A percentile compares a stretch with the other conserved stretches of the same genome.
phyloP scores from a whole-genome alignment of 2,113 vertebrate genomes.

The Agapornis roseicollis region DNA sequence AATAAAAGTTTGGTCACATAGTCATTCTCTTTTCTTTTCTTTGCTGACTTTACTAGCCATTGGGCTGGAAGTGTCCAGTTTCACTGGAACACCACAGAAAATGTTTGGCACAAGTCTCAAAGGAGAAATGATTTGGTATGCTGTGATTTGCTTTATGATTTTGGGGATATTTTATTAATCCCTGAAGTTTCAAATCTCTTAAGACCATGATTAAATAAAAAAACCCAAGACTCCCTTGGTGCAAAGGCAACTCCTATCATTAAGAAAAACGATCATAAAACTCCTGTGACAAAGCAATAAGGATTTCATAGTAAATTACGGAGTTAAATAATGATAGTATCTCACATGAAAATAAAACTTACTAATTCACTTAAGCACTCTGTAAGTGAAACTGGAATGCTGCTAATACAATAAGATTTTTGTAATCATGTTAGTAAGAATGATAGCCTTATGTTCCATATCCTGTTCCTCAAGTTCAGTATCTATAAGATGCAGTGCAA shows the following conservation, averaged over 20 bases:
- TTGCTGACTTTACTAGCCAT: conserved; percentile 62
- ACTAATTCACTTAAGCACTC: conserved; percentile 8
- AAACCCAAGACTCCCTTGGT: background rate
- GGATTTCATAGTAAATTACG: conserved; percentile 31
- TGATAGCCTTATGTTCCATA: conserved; percentile 11
- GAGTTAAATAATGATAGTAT: conserved; percentile 1
- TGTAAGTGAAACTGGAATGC: conserved; percentile 37
- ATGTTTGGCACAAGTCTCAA: conserved; percentile 23
- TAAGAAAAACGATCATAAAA: background rate
- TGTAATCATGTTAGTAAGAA: conserved; percentile 45
- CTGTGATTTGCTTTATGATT: conserved; percentile 56
- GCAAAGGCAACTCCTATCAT: background rate
- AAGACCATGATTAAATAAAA: conserved; percentile 43
- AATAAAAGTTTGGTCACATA: conserved; percentile 38
- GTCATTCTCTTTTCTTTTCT: conserved; percentile 32
- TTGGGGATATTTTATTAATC: conserved; percentile 49
- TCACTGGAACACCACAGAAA: conserved; percentile 54
- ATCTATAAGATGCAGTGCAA: background rate
- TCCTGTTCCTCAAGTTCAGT: background rate
- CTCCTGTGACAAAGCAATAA: background rate
- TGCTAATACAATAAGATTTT: conserved; percentile 22
- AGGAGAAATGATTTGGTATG: conserved; percentile 45
- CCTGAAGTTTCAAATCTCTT: conserved; percentile 53
- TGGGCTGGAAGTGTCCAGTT: conserved; percentile 48
- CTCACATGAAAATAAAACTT: background rate